Percentiles rank a stretch among this genome's conserved stretches.
These are phyloP conservation scores for Ptychadena robeensis DNA, from an alignment of 2,797 vertebrate genomes.

Conservation along the genomic window DNA sequence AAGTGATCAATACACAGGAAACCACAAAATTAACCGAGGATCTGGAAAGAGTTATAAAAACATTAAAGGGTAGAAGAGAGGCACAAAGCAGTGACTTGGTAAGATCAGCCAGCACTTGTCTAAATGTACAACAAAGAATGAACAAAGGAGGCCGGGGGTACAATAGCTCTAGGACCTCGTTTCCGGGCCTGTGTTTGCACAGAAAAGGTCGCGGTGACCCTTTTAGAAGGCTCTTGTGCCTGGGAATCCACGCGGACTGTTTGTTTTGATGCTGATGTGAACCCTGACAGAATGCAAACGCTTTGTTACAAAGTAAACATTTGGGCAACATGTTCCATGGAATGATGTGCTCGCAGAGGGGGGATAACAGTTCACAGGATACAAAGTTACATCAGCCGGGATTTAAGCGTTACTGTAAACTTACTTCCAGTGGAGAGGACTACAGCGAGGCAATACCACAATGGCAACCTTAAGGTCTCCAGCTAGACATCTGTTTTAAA, in stretches of 20 bases:
- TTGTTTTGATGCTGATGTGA: slow-evolving; percentile 35
- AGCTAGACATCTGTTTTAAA: no score
- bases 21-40: slow-evolving; percentile 59
- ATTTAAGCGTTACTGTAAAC: background rate
- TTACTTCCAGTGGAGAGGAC: background rate
- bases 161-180: slow-evolving; percentile 39
- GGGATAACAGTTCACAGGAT: background rate
- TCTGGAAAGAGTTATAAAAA: slow-evolving; percentile 63
- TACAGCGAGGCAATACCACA: background rate
- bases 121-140: slow-evolving; percentile 30
- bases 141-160: slow-evolving; percentile 30
- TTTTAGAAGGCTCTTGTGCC: slow-evolving; percentile 27
- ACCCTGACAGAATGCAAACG: slow-evolving; percentile 37
- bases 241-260: slow-evolving; percentile 1
- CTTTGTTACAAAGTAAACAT: slow-evolving; percentile 39
- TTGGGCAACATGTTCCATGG: slow-evolving; percentile 9
- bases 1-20: slow-evolving; percentile 57
- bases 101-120: background rate
- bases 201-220: slow-evolving; percentile 49
- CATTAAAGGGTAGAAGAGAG: slow-evolving; percentile 19
- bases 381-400: background rate
- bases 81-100: background rate
- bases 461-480: background rate
- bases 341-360: slow-evolving; percentile 11
- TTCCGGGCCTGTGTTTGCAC: slow-evolving; percentile 39